Evolutionary conservation across 1,140 invertebrate genomes (phyloP), one percentile per base, ranked within the genome.

Genomic region (Propsilocerus akamusi): DNA sequence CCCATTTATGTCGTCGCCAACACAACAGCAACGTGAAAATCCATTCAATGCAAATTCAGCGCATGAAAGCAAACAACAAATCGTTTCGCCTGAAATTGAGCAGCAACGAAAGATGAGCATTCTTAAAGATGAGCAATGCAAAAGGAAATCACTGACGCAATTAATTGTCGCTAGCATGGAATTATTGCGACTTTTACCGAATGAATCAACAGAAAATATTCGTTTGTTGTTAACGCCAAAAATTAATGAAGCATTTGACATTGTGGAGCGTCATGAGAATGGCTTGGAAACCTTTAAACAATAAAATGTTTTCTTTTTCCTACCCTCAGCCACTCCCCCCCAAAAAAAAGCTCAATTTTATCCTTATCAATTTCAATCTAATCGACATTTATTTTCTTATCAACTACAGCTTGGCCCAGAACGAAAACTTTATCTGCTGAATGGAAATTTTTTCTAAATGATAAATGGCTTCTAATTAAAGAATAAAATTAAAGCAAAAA

Each of bases 61-160:
- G 57, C 59, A 62, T 51, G 58, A 67, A 49, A 67, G 72, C 34
- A 71, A 74, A 53, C 65, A 72, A 24, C 72, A 75, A 56, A 68
- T 73, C 2, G 71, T 78, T 11, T 78, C 74, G 22, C 77, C 78
- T 5, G 83, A 86, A 58, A 78, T 83, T 23, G 80, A 84, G 56
- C 75, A 78, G 53, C 83, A 88, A 62, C 74, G 80, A 53, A 76
- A 76, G 49, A 72, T 74, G 17, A 87, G 84, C 51, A 81, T 88
- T 41, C 77, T 79, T 49, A 90, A 89, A 72, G 85, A 65, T 11
- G 63, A 58, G 4, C 63, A 65, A 20, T 65, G 63, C 37, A 65
- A 65, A 51, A 54, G 63, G 5, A 59, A 61, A 1, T 61, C 63
- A 6, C 25, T 65, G 6, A 59, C 63, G 0, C 63, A 65, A 52